Evolutionary conservation across 2,113 vertebrate genomes (phyloP).

Genomic region (Chaetodon auriga): DNA sequence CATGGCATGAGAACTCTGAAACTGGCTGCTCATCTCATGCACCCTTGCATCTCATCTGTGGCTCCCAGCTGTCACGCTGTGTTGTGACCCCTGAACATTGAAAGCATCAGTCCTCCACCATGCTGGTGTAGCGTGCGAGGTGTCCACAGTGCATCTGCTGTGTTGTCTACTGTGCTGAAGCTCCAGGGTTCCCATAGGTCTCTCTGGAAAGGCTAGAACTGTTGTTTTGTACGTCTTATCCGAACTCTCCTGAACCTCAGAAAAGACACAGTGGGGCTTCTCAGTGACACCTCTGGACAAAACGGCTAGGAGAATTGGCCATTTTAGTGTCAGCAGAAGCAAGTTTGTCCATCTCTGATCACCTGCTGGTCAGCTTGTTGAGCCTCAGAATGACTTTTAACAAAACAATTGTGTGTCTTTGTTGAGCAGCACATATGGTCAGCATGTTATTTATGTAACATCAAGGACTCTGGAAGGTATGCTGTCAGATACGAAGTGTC

Average conservation of each 20-base stretch:
- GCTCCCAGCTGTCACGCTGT: not conserved
- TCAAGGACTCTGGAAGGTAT: not conserved
- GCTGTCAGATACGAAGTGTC: slow-evolving; percentile 36
- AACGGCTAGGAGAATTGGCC: not conserved
- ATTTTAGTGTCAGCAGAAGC: not conserved
- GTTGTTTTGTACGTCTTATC: not conserved
- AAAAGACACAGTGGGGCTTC: not conserved
- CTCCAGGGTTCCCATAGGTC: not conserved
- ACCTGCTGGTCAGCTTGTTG: slow-evolving; percentile 2
- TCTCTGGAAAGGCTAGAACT: not conserved
- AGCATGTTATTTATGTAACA: slow-evolving; percentile 18
- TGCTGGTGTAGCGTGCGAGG: not conserved
- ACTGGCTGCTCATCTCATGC: not conserved
- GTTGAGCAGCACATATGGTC: slow-evolving; percentile 2
- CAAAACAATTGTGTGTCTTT: not conserved
- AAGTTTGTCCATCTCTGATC: not conserved
- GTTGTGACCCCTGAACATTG: not conserved
- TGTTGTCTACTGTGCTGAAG: slow-evolving; percentile 5
- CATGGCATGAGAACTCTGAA: not conserved
- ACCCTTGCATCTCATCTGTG: not conserved
- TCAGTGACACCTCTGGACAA: not conserved
- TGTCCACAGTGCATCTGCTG: not conserved
- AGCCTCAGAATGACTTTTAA: not conserved
- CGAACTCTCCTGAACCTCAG: not conserved
- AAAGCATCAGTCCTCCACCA: not conserved